These are phyloP conservation scores for Astreopora myriophthalma DNA, from an alignment of 64 coral and sea anemone genomes.

Conservation along the genomic window DNA sequence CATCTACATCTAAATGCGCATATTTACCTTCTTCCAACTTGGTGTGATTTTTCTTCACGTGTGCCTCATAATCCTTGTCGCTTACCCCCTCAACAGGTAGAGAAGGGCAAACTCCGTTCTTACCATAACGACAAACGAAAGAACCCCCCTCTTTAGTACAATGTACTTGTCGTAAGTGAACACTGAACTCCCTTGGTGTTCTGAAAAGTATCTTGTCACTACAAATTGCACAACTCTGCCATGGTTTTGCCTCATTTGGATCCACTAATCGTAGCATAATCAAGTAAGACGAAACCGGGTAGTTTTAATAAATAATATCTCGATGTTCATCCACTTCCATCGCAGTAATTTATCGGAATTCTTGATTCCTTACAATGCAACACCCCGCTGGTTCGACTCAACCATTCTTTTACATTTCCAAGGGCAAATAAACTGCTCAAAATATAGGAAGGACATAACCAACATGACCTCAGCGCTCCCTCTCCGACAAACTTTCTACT, in stretches of 20 bases:
- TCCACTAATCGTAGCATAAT: constrained; percentile 94
- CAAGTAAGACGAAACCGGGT: neutral
- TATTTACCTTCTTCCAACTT: constrained; percentile 75
- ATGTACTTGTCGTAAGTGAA: constrained; percentile 86
- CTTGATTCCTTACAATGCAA: neutral
- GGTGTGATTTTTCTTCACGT: constrained; percentile 91
- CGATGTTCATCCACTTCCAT: constrained; percentile 39
- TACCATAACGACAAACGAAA: constrained; percentile 95
- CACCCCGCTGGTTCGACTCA: neutral
- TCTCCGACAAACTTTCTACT: neutral
- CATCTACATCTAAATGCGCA: neutral
- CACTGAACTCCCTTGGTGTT: constrained; percentile 84
- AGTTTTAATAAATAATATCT: constrained; percentile 81
- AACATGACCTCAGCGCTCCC: neutral
- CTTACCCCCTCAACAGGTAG: constrained; percentile 97
- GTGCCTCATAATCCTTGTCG: constrained; percentile 93
- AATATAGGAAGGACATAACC: neutral
- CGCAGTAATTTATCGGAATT: constrained; percentile 34
- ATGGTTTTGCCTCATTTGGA: constrained; percentile 79
- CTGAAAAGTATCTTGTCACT: constrained; percentile 87
- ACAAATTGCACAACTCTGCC: constrained; percentile 92
- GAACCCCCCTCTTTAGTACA: constrained; percentile 96
- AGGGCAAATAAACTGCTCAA: neutral
- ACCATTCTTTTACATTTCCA: neutral
- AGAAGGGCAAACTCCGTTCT: constrained; percentile 96